Base-by-base conservation (phyloP, 2,113 vertebrate species). In the Theristicus caerulescens region DNA sequence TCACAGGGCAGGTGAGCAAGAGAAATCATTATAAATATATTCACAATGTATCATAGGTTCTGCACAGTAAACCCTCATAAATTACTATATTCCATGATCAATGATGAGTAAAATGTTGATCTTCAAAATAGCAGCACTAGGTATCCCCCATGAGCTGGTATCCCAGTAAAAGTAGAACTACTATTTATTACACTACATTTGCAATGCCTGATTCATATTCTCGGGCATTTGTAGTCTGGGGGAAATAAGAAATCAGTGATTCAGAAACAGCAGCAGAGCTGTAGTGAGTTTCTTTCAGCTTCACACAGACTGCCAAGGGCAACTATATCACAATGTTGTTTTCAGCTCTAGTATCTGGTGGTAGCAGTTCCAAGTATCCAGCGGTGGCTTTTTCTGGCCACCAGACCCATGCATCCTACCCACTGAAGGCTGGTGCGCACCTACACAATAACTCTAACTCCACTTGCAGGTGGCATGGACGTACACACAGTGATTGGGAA, bases 311-410 rank as follows among this genome's bases (percentile, higher is more conserved):
- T 9, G 6, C 9, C 22, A 65, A 77, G 25, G 15, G 29, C 16
- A 64, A 11, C 31, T 54, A 6, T 24, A 79, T 72, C 16, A 31
- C 9, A 4, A 19, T 13, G 6, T 1, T 62, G 14, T 34, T 91
- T 77, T 65, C n/a, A 72, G 21, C 6, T 47, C 21, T 47, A 27
- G 8, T 22, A 14, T 8, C 31, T 42, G 44, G 17, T 11, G 7
- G 46, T 42, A 10, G 16, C 34, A 54, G 10, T 5, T 92, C n/a
- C 20, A 0, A 0, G 0, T n/a, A 34, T 9, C 27, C 51, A 36
- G 22, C 8, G 19, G 2, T n/a, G 31, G 13, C 8, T 36, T 77
- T n/a, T 55, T 78, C 42, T 38, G 16, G 34, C 34, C 34, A 34
- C n/a, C 13, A 3, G 17, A 24, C 4, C 6, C 7, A 26, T 25